phyloP scores from a whole-genome alignment of 2,888 invertebrate genomes.

The Chamaedrilus cognettii region DNA sequence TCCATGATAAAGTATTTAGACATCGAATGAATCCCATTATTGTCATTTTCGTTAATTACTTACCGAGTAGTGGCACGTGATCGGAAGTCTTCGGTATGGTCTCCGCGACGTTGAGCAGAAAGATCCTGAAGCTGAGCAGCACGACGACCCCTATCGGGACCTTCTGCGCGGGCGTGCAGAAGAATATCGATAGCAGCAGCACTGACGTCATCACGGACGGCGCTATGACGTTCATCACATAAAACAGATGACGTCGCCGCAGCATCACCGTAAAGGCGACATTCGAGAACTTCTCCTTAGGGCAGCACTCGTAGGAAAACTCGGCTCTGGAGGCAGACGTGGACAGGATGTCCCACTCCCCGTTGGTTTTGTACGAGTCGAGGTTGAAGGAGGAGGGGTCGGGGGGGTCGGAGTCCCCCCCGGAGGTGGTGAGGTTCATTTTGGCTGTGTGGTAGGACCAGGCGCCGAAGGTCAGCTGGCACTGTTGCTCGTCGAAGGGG shows the following conservation, averaged over 20 bases:
- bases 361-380: conserved; percentile 39
- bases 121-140: conserved; percentile 39
- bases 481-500: conserved; percentile 41
- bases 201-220: conserved; percentile 40
- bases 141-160: conserved; percentile 41
- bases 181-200: conserved; percentile 38
- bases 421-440: conserved; percentile 37
- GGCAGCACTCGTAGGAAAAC: conserved; percentile 40
- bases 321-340: conserved; percentile 28
- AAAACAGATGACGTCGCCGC: conserved; percentile 35
- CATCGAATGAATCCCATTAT: too few relatives aligned
- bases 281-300: conserved; percentile 31
- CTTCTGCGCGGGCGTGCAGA: conserved; percentile 40
- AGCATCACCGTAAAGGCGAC: conserved; percentile 30
- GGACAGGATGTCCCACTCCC: conserved; percentile 35
- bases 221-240: conserved; percentile 38
- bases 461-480: conserved; percentile 37
- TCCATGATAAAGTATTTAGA: too few relatives aligned
- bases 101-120: conserved; percentile 39
- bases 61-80: conserved; percentile 39
- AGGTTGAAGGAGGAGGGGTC: conserved; percentile 30
- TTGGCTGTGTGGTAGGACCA: conserved; percentile 41
- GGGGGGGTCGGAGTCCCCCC: background rate
- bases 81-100: conserved; percentile 42
- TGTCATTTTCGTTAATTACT: too few relatives aligned